These are phyloP conservation scores for Tarsius wallacei DNA, from an alignment of 2,797 vertebrate species.

Conservation along the genomic window DNA sequence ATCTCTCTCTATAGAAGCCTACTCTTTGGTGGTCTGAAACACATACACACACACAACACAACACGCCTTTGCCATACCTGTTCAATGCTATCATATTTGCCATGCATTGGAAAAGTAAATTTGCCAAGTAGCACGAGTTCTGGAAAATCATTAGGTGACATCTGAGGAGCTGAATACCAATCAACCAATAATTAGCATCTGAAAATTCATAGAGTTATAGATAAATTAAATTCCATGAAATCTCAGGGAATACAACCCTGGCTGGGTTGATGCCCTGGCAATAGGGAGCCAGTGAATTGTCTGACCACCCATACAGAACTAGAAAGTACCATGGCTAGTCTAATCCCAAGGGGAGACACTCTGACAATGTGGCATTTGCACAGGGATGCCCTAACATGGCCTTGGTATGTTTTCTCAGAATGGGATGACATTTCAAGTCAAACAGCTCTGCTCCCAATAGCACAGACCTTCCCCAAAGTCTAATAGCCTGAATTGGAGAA, in stretches of 20 bases:
- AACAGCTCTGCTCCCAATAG: conserved; percentile 69
- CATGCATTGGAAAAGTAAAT: conserved; percentile 69
- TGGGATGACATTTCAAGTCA: conserved; percentile 84
- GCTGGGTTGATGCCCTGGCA: background rate
- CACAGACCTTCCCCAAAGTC: conserved; percentile 39
- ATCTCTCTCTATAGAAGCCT: background rate
- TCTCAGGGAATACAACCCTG: conserved; percentile 31
- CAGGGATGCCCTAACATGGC: conserved; percentile 75
- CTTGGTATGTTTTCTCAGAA: conserved; percentile 80
- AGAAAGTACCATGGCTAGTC: background rate
- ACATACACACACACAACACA: background rate
- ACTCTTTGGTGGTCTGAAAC: background rate
- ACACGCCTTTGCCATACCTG: background rate
- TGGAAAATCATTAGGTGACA: conserved; percentile 71
- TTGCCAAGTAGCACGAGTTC: conserved; percentile 63
- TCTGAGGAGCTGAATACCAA: conserved; percentile 77
- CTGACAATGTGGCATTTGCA: conserved; percentile 83
- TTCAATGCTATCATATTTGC: conserved; percentile 70
- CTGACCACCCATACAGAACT: conserved; percentile 37
- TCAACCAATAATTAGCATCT: conserved; percentile 71
- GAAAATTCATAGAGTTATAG: conserved; percentile 63
- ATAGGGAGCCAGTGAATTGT: background rate
- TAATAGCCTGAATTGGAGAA: conserved; percentile 43
- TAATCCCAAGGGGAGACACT: conserved; percentile 57
- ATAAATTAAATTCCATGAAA: conserved; percentile 75